Evolutionary conservation across 2,797 vertebrate genomes (phyloP).

Genomic region (Enteromius fasciolatus): DNA sequence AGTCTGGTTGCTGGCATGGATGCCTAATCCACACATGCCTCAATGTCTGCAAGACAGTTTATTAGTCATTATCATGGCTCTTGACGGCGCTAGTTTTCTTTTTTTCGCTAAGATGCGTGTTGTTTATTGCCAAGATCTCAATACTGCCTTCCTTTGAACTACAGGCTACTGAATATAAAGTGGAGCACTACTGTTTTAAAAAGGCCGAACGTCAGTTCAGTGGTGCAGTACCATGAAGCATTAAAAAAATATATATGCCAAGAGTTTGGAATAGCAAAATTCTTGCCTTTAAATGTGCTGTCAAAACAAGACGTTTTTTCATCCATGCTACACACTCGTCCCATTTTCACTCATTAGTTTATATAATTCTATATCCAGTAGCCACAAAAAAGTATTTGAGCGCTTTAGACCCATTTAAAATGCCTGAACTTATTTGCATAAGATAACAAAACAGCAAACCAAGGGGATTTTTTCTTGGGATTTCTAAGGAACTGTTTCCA

Average conservation of each 20-base stretch:
- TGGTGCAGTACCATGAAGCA: slow-evolving; percentile 6
- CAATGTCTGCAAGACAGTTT: slow-evolving; percentile 19
- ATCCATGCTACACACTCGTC: neutral
- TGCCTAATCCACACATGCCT: slow-evolving; percentile 1
- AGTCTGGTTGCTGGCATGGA: neutral
- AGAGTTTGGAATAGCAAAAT: slow-evolving; percentile 6
- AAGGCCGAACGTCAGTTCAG: slow-evolving; percentile 2
- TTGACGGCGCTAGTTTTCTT: neutral
- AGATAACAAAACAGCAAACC: neutral
- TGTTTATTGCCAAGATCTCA: slow-evolving; percentile 27
- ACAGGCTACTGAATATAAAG: slow-evolving; percentile 26
- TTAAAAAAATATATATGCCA: slow-evolving; percentile 9
- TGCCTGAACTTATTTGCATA: neutral
- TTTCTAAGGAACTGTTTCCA: neutral
- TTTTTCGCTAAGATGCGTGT: neutral
- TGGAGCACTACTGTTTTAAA: slow-evolving; percentile 18
- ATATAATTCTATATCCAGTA: neutral
- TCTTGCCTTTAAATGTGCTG: neutral
- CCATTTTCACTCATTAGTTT: neutral
- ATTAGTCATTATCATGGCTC: slow-evolving; percentile 30
- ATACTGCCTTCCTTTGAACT: slow-evolving; percentile 14
- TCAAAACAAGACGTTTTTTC: neutral
- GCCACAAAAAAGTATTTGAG: neutral
- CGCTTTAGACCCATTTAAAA: neutral
- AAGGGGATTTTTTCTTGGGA: neutral